A percentile compares a stretch with the other conserved stretches of the same genome.
These are phyloP conservation scores for Drosophila histrio DNA, from an alignment of 2,888 invertebrate species.

Conservation along the genomic window DNA sequence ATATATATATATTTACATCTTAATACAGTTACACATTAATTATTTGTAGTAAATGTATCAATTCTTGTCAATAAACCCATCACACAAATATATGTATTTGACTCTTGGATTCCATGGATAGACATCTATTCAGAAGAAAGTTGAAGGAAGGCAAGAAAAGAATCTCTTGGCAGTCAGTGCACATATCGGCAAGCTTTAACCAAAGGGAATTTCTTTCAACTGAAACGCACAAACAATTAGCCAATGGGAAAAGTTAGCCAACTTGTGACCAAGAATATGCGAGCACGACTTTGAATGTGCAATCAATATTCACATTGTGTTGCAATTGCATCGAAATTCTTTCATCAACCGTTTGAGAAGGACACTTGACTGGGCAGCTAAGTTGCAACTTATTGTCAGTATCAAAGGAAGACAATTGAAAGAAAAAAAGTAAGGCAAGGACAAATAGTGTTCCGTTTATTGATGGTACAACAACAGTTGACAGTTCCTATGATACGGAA, in stretches of 20 bases:
- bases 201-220: not conserved
- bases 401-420: not conserved
- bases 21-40: too few species aligned
- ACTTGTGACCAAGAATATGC: conserved; percentile 1
- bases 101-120: too few species aligned
- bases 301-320: conserved; percentile 22
- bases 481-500: not conserved
- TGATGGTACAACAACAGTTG: not conserved
- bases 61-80: too few species aligned
- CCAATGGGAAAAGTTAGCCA: conserved; percentile 27
- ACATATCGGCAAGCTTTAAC: not conserved
- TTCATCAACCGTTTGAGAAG: not conserved
- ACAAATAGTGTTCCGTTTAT: not conserved
- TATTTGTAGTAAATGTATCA: too few species aligned
- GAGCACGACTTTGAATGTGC: conserved; percentile 8
- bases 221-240: conserved; percentile 54
- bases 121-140: too few species aligned
- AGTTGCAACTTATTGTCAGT: not conserved
- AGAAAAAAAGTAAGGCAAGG: not conserved
- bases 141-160: not conserved
- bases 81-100: too few species aligned
- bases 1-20: not conserved
- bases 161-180: not conserved
- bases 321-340: conserved; percentile 8
- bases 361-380: not conserved